Conservation (phyloP, 92 coral and sea anemone genomes). For the Pocillopora grandis region DNA sequence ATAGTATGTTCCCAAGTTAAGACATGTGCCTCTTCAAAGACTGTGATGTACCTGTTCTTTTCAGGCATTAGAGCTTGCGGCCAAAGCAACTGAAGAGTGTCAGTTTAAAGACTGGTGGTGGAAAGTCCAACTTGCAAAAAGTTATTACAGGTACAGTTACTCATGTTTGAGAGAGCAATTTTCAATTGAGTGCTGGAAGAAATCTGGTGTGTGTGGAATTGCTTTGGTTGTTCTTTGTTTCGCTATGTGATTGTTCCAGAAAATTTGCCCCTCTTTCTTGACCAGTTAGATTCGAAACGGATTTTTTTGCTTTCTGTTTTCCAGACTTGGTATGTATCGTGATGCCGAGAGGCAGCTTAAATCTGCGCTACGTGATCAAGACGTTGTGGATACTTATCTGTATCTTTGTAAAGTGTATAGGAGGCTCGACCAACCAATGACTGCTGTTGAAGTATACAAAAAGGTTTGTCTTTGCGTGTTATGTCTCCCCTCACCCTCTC, state of each 20-base stretch:
- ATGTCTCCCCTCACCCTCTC: no score
- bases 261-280: background rate
- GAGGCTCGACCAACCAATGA: slow-evolving; percentile 92
- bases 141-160: slow-evolving; percentile 80
- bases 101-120: slow-evolving; percentile 99
- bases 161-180: no score
- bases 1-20: no score
- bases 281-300: no score
- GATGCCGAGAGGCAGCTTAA: slow-evolving; percentile 96
- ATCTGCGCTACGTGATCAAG: slow-evolving; percentile 92
- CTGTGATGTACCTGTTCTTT: background rate
- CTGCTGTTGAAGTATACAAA: slow-evolving; percentile 89
- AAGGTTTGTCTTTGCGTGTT: slow-evolving; percentile 57
- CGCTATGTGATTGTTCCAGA: no score
- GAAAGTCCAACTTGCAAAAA: slow-evolving; percentile 97
- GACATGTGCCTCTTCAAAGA: background rate
- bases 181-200: no score
- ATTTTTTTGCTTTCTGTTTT: background rate
- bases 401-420: slow-evolving; percentile 93
- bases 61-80: slow-evolving; percentile 95
- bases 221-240: no score
- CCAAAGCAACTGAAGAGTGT: slow-evolving; percentile 93
- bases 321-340: slow-evolving; percentile 94
- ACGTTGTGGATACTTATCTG: slow-evolving; percentile 82
- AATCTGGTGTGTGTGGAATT: no score